These are phyloP conservation scores for Coptotermes formosanus DNA, from an alignment of 1,140 invertebrate species.

Conservation along the genomic window DNA sequence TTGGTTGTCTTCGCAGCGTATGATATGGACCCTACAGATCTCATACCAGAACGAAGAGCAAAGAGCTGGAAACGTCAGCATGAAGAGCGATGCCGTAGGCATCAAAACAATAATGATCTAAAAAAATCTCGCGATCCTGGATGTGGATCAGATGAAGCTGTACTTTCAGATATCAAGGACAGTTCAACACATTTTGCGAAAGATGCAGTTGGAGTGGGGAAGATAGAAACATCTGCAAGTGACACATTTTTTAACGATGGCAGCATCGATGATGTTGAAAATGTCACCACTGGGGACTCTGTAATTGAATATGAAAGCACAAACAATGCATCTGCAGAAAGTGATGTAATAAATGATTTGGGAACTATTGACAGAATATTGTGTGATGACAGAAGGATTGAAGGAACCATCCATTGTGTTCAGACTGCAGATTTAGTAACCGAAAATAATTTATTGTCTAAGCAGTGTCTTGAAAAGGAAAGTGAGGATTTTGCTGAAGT, in stretches of 20 bases:
- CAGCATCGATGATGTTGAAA: too few relatives aligned
- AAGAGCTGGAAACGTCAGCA: conserved; percentile 31
- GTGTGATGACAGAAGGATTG: too few relatives aligned
- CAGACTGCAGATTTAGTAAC: too few relatives aligned
- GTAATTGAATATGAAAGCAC: background rate
- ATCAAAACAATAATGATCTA: conserved; percentile 13
- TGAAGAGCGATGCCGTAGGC: conserved; percentile 21
- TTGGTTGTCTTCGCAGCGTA: background rate
- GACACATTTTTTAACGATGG: too few relatives aligned
- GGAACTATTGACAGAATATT: too few relatives aligned
- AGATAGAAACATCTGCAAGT: too few relatives aligned
- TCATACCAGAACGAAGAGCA: conserved; percentile 27
- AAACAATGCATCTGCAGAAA: background rate
- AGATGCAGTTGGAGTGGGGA: too few relatives aligned
- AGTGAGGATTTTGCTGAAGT: background rate
- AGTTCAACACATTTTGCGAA: background rate
- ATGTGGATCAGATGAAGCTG: background rate
- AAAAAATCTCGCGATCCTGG: background rate
- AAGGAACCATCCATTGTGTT: too few relatives aligned
- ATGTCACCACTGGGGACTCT: too few relatives aligned
- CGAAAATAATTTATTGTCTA: background rate
- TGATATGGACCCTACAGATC: conserved; percentile 7
- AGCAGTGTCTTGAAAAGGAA: background rate
- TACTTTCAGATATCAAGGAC: background rate
- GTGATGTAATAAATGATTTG: background rate